Evolutionary conservation across 2,888 invertebrate species (phyloP), one percentile per base, ranked within the genome.

Genomic region (Dryobotodes eremita): DNA sequence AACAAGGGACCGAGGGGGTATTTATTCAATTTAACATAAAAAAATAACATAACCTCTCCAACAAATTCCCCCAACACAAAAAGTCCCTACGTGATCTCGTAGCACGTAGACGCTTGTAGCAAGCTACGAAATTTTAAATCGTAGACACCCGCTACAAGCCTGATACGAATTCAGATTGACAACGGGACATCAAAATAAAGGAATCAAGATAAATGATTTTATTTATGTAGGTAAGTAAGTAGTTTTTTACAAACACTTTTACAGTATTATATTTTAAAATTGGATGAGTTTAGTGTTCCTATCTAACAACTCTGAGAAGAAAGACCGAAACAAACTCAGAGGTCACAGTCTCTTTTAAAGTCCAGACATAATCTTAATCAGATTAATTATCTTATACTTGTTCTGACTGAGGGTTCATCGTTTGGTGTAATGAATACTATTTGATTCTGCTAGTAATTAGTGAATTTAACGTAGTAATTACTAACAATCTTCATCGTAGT

Each of bases 41-140:
- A 36, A n/a, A 17, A 31, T n/a, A 17, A 36, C 0, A 36, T 17
- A n/a, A 11, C 0, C 11, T 0, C 4, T 36, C 23, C 55, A 61
- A 57, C 23, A 46, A 57, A 62, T 10, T n/a, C 17, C 8, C 36
- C 17, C 8, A 7, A 57, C 50, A 17, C 48, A 5, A 62, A 46
- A n/a, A 26, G 5, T 13, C 59, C 26, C 69, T 72, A 74, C 85
- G 71, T 36, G 13, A 23, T 61, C 11, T 86, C 74, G 80, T 86
- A 86, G 78, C 86, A 55, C 86, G 84, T 84, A 85, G 79, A 15
- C 53, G 15, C 7, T 82, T 72, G 84, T 84, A 84, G 85, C 82
- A 79, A 48, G 70, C 23, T 42, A 71, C 71, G 61, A 36, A 55
- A 59, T 75, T n/a, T 75, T 6, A 53, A 42, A 59, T 48, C 72